Conservation (phyloP, 2,113 vertebrate species). For the Delphinus delphis region DNA sequence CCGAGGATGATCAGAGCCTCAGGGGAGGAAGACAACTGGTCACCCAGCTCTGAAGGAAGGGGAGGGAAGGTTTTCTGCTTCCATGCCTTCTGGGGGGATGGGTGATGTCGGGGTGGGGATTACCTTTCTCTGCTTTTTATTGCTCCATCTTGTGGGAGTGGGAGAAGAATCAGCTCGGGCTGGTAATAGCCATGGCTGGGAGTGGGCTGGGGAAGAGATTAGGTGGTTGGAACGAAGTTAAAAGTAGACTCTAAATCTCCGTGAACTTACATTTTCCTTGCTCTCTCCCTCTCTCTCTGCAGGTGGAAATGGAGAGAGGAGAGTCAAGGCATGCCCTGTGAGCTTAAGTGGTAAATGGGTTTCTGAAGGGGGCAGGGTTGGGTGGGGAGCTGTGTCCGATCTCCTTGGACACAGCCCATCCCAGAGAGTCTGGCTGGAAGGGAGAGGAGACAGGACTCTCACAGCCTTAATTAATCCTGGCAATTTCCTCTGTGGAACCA, state of each 20-base stretch:
- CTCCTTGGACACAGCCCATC: not conserved
- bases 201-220: not conserved
- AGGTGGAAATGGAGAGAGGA: not conserved
- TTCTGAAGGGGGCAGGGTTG: not conserved
- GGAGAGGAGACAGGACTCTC: slow-evolving; percentile 64
- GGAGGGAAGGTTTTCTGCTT: not conserved
- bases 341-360: not conserved
- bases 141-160: not conserved
- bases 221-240: not conserved
- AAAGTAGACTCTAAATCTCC: not conserved
- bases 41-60: not conserved
- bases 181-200: not conserved
- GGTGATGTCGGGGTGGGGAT: no score
- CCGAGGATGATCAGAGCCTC: not conserved
- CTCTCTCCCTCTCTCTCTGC: not conserved
- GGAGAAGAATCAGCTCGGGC: not conserved
- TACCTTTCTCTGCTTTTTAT: not conserved
- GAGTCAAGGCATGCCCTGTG: not conserved
- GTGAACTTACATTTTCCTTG: not conserved
- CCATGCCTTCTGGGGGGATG: not conserved
- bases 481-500: slow-evolving; percentile 74
- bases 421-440: not conserved
- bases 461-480: slow-evolving; percentile 80
- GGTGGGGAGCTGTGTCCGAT: not conserved
- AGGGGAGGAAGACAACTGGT: not conserved